These are phyloP conservation scores for Agrotis exclamationis DNA, from an alignment of 2,888 invertebrate genomes.

Conservation along the genomic window DNA sequence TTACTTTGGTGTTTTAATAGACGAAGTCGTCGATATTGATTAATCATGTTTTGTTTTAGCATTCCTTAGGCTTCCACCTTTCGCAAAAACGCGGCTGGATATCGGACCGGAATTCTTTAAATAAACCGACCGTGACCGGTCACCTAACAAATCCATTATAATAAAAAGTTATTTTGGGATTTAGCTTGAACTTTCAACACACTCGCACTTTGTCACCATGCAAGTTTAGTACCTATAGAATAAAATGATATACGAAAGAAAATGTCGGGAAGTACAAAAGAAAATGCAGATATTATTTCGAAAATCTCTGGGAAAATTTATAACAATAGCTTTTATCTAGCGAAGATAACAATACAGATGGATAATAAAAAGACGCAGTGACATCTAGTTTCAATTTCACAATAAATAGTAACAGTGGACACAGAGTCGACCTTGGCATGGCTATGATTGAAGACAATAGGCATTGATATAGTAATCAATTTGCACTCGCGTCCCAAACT, in stretches of 20 bases:
- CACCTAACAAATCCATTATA: neutral
- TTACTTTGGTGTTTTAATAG: neutral
- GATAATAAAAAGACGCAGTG: conserved; percentile 19
- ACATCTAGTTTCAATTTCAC: conserved; percentile 24
- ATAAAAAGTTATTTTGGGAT: conserved; percentile 48
- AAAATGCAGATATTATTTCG: neutral
- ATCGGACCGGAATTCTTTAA: conserved; percentile 2
- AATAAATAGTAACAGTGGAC: conserved; percentile 32
- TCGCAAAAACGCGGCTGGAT: neutral
- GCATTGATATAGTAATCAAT: conserved; percentile 58
- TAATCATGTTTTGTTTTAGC: neutral
- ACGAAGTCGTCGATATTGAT: neutral
- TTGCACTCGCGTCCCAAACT: conserved; percentile 38
- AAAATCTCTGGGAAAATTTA: neutral
- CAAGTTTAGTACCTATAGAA: neutral
- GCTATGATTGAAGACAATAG: conserved; percentile 63
- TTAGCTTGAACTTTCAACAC: neutral
- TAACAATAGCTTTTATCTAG: conserved; percentile 5
- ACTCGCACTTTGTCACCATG: neutral
- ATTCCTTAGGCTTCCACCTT: neutral
- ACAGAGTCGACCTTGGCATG: conserved; percentile 41
- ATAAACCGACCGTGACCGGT: conserved; percentile 34
- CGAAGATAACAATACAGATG: conserved; percentile 16
- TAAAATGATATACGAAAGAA: neutral
- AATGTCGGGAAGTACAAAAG: neutral